Base-by-base conservation (phyloP, 2,888 invertebrate species). In the Chymomyza procnemis region DNA sequence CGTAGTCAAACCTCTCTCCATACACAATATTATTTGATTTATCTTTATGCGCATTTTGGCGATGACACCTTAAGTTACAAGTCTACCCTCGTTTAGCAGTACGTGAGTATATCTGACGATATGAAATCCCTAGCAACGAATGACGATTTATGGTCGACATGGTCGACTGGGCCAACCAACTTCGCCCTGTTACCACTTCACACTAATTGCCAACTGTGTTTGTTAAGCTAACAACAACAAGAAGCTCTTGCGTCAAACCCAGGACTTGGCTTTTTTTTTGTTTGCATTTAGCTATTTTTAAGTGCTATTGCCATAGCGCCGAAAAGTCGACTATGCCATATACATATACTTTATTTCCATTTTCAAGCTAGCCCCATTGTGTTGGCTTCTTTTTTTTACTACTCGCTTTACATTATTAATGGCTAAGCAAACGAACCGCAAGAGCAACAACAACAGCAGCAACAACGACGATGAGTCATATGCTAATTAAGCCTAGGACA, bases 361-460 rank as follows among this genome's bases (percentile, higher is more conserved):
- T 16, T n/a, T 3, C 4, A 18, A 12, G 3, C 22, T 21, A 52
- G 12, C 21, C 26, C 26, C 26, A 26, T 26, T 26, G 26, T 26
- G 26, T 26, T 26, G 26, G 26, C 26, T 26, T 9, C 8, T 30
- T 59, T 19, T n/a, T 9, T 46, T 26, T 47, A 54, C 50, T 69
- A 57, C 63, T 22, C 57, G 66, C 55, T 67, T 69, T 78, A 61
- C 73, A 81, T 82, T 85, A 82, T 85, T 78, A 80, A 81, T 81
- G 81, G 85, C 85, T 64, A 70, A 78, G 78, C 67, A 73, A 81
- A 74, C 71, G 72, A 55, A 64, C 50, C 46, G 19, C 54, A 61
- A 30, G 26, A 21, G 21, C 52, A 59, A 58, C 54, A 66, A 60
- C 18, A 5, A 22, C 41, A 52, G 34, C 41, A 52, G 21, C 18